Evolutionary conservation across 2,113 vertebrate genomes (phyloP).

Genomic region (Cebus imitator): DNA sequence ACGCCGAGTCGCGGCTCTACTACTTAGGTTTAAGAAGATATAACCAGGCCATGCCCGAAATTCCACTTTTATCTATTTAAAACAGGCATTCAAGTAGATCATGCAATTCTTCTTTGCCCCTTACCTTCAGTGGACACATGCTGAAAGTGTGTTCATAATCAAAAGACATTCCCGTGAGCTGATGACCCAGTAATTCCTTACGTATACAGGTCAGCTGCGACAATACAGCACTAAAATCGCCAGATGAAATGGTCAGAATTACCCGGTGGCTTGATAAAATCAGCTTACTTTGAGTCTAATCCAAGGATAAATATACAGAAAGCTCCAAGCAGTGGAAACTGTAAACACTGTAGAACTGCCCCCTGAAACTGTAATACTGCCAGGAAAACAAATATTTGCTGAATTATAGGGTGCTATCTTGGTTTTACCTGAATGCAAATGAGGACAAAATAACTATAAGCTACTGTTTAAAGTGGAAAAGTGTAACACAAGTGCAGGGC

Average conservation of each 20-base stretch:
- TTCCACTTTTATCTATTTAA: constrained; percentile 35
- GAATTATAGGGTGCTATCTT: not conserved
- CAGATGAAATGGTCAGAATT: constrained; percentile 71
- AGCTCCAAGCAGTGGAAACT: constrained; percentile 51
- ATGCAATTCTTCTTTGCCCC: not conserved
- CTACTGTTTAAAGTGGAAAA: not conserved
- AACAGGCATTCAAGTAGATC: not conserved
- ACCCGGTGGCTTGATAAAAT: constrained; percentile 74
- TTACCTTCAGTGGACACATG: constrained; percentile 59
- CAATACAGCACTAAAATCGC: constrained; percentile 56
- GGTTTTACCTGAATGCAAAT: constrained; percentile 43
- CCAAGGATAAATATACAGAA: constrained; percentile 54
- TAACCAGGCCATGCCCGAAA: not conserved
- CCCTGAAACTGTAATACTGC: not conserved
- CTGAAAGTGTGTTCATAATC: constrained; percentile 53
- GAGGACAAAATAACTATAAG: constrained; percentile 5
- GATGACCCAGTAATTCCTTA: constrained; percentile 58
- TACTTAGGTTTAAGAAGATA: not conserved
- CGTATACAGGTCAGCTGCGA: constrained; percentile 61
- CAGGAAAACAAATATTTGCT: constrained; percentile 61
- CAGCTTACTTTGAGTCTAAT: constrained; percentile 78
- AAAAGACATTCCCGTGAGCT: constrained; percentile 42
- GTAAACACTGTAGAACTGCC: constrained; percentile 54
- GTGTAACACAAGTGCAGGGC: not conserved
- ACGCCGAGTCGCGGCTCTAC: not conserved